Base-by-base conservation (phyloP, 1,140 invertebrate species). In the Watersipora subatra region DNA sequence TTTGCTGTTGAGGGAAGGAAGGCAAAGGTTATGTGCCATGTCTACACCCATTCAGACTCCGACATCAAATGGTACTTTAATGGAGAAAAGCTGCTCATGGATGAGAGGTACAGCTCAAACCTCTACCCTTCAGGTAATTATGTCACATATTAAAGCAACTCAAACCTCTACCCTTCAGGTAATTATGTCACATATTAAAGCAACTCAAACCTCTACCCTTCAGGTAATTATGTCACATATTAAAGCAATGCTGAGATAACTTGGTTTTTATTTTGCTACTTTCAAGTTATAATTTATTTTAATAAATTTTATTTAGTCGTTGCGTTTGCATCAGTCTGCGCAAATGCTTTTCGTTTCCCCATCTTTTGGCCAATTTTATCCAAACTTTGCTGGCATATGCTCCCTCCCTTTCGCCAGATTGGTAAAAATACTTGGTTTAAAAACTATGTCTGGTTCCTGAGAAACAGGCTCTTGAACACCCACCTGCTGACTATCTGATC, bases 131-230 rank as follows among this genome's bases (percentile, higher is more conserved):
- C 58, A 17, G 58, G 58, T 59, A 22, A 59, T 7, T 22, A 17
- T 24, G 22, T 55, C 46, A n/a, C 46, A 55, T 55, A 17, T 55
- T 55, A 55, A 55, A 55, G 46, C 58, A 59, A 22, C 58, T 59
- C 58, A 12, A 25, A 25, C 58, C 22, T 59, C 58, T 59, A 59
- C 27, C 58, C 58, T 17, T 59, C 58, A 17, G 58, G 58, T 59
- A 22, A 59, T 7, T 22, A 17, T 24, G 22, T 55, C 46, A n/a
- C 46, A 55, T 55, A 17, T 55, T 55, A 55, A 55, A 55, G 46
- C 58, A 59, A 22, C 58, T 59, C 58, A 12, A 25, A 25, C 58
- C 22, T 59, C 58, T 59, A 59, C 27, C 58, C 58, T 17, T 59
- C 58, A 17, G 58, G 58, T 59, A 22, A 59, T 7, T 22, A 17